Evolutionary conservation across 2,888 invertebrate genomes (phyloP), one percentile per base, ranked within the genome.

Genomic region (Oxyteleia sp.): DNA sequence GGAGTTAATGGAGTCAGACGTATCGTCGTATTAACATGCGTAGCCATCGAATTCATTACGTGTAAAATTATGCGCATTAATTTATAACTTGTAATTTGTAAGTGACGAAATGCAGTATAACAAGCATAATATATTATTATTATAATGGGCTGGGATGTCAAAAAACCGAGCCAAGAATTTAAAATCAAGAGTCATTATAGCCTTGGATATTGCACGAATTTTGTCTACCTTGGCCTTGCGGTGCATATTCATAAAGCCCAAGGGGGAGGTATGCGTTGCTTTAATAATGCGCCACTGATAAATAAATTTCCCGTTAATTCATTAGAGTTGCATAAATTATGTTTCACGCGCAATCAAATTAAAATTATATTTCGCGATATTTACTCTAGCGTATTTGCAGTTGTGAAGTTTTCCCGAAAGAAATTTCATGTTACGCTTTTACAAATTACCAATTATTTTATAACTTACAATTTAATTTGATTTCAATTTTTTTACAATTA

Each of bases 151-250:
- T 57, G 29, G 68, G 75, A 23, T 74, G 74, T 79, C 75, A 71
- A 75, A 84, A 64, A 75, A 47, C 23, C 18, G 83, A 75, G 83
- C 83, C 83, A 84, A 84, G 83, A 84, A 80, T 74, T 75, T 49
- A 61, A 72, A 78, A 83, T 79, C 83, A 85, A 87, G 86, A 88
- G 41, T 66, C 78, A 66, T 88, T 87, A 87, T 87, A 87, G 84
- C 87, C 79, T 69, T 78, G 79, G 69, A 76, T 86, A 82, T 85
- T 76, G 55, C 80, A 64, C 53, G 53, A 51, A 69, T 66, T 74
- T 61, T 49, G 43, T 80, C 49, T 51, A 63, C 55, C 74, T 68
- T 80, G 80, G 51, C 72, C 74, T 80, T 68, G 80, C 45, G 35
- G 8, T 15, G 47, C 15, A 29, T 35, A 45, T 63, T 78, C 78